A percentile compares a stretch with the other conserved stretches of the same genome.
phyloP scores from a whole-genome alignment of 1,140 invertebrate genomes.

The Sinonovacula constricta region DNA sequence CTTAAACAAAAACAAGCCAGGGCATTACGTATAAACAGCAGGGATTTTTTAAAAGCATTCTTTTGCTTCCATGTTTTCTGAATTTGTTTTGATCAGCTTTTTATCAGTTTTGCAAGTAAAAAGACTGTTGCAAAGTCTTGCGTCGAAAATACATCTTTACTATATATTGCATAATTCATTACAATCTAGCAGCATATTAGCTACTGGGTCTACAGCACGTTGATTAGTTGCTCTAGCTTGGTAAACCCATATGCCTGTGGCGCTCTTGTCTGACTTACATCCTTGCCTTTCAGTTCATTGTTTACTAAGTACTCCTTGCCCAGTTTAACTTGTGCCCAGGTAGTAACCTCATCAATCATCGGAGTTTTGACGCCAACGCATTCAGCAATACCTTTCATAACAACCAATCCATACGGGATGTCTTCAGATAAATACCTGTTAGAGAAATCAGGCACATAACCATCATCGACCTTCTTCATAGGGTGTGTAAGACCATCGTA shows the following conservation, averaged over 20 bases:
- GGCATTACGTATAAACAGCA: too few species aligned
- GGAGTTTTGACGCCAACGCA: conserved; percentile 61
- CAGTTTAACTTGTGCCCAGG: conserved; percentile 64
- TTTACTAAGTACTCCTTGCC: conserved; percentile 65
- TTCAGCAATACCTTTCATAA: conserved; percentile 65
- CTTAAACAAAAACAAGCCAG: too few species aligned
- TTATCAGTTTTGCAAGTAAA: too few species aligned
- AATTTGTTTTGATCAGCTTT: too few species aligned
- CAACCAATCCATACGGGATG: conserved; percentile 66
- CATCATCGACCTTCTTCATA: conserved; percentile 55
- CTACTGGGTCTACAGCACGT: too few species aligned
- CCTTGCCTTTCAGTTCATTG: conserved; percentile 60
- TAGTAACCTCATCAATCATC: conserved; percentile 59
- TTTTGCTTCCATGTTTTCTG: too few species aligned
- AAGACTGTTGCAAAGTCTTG: too few species aligned
- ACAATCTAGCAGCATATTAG: too few species aligned
- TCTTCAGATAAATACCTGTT: conserved; percentile 67
- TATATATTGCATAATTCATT: too few species aligned
- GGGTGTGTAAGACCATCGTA: conserved; percentile 67
- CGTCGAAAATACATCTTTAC: too few species aligned
- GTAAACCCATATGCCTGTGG: conserved; percentile 67
- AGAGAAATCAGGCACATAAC: conserved; percentile 65
- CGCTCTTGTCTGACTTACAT: conserved; percentile 58
- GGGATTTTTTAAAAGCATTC: too few species aligned
- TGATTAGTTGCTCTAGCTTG: conserved; percentile 56